phyloP scores from a whole-genome alignment of 2,113 vertebrate species.

The Albula goreensis region DNA sequence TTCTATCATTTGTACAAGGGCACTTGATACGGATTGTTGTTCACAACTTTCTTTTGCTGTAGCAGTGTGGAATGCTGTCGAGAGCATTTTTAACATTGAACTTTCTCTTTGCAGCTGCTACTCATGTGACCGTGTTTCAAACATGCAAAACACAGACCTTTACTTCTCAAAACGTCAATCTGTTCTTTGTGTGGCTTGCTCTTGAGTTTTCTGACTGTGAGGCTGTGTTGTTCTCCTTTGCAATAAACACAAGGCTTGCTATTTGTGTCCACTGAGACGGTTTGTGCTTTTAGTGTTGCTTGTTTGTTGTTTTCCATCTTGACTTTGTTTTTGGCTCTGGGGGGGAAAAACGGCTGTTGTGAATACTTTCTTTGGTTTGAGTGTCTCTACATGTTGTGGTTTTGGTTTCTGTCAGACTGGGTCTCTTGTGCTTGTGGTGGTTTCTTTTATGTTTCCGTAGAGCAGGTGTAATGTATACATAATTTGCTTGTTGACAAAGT shows the following conservation, averaged over 20 bases:
- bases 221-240: constrained; percentile 29
- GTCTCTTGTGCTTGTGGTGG: neutral
- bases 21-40: neutral
- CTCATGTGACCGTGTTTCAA: constrained; percentile 43
- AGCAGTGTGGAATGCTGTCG: constrained; percentile 15
- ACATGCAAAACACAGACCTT: constrained; percentile 37
- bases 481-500: constrained; percentile 29
- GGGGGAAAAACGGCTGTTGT: constrained; percentile 10
- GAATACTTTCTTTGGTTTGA: constrained; percentile 20
- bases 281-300: neutral
- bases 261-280: constrained; percentile 14
- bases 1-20: neutral
- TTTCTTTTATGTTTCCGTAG: constrained; percentile 37
- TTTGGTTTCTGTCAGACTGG: constrained; percentile 9
- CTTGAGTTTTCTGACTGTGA: constrained; percentile 28
- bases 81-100: constrained; percentile 34
- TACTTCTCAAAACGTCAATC: constrained; percentile 25
- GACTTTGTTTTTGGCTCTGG: neutral
- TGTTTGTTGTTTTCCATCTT: neutral
- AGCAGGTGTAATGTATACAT: constrained; percentile 14
- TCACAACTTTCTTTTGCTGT: too few relatives aligned
- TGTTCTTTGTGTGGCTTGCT: constrained; percentile 31
- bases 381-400: constrained; percentile 15
- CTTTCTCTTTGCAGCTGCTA: constrained; percentile 32
- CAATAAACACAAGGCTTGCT: constrained; percentile 36